Evolutionary conservation across 2,888 invertebrate species (phyloP), one percentile per base, ranked within the genome.

Genomic region (Agelastica alni): DNA sequence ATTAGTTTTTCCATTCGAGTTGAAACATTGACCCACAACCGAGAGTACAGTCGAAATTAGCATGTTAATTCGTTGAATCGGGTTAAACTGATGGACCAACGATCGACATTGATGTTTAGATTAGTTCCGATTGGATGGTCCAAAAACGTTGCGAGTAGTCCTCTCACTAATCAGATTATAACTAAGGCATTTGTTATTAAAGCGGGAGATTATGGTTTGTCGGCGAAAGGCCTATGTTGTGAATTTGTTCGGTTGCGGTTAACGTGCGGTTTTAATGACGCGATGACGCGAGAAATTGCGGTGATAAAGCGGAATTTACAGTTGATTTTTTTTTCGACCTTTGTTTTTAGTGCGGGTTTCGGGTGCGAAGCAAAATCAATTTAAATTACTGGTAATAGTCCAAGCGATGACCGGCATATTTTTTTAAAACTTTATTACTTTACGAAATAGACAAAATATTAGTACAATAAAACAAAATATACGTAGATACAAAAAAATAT

Each of bases 161-260:
- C 58, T 51, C 48, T 56, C 56, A 52, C 58, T 72, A 71, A 75
- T 73, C 71, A 72, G 74, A 74, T 73, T 73, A 73, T 67, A 66
- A 71, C 65, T 66, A 68, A 68, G 64, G 68, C 70, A 67, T 71
- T 73, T 72, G 72, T 74, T 73, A 74, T 73, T 72, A 70, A 70
- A 71, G 70, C 64, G 17, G 58, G 56, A 68, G 72, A 72, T 74
- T 73, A 73, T 70, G 70, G 66, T 64, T n/a, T 16, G 16, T 7
- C 17, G n/a, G 43, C 6, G 43, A 30, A 16, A 10, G n/a, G 16
- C 30, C 16, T 37, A 36, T 34, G 17, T 46, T 46, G 37, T 26
- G 46, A 36, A 46, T 46, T 5, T 36, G 28, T 28, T 20, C 20
- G 37, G 20, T 34, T 45, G 45, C 14, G 14, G 45, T 16, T 26